Percentiles rank a stretch among this genome's conserved stretches.
Evolutionary conservation across 2,113 vertebrate species (phyloP).

Genomic region (human (Homo sapiens)): DNA sequence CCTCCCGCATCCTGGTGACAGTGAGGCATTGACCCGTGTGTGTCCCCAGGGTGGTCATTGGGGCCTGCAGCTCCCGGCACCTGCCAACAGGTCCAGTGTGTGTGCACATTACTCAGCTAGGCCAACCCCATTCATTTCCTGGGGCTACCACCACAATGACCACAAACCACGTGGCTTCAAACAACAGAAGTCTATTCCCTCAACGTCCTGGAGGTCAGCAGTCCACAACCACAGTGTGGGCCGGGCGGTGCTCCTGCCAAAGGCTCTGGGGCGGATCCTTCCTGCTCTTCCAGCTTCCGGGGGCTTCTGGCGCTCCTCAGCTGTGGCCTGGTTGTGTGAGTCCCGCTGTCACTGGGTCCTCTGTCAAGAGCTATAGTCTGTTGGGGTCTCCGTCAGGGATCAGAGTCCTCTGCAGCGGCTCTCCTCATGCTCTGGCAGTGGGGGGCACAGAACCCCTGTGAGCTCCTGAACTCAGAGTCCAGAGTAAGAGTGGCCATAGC

Average conservation of each 20-base stretch:
- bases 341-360: too few relatives aligned
- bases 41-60: neutral
- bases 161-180: neutral
- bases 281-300: neutral
- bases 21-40: neutral
- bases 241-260: accelerated
- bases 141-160: neutral
- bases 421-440: neutral
- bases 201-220: neutral
- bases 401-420: accelerated
- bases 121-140: neutral
- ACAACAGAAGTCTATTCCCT: neutral
- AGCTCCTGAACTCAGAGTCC: neutral
- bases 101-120: neutral
- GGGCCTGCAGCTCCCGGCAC: neutral
- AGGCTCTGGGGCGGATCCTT: neutral
- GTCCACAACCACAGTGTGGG: neutral
- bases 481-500: neutral
- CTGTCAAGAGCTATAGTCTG: accelerated
- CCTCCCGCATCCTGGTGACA: neutral
- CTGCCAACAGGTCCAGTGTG: neutral
- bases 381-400: accelerated
- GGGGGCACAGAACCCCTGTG: accelerated
- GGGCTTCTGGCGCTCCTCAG: neutral
- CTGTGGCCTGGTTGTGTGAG: accelerated